Evolutionary conservation across 2,113 vertebrate genomes (phyloP).

Genomic region (Festucalex cinctus): DNA sequence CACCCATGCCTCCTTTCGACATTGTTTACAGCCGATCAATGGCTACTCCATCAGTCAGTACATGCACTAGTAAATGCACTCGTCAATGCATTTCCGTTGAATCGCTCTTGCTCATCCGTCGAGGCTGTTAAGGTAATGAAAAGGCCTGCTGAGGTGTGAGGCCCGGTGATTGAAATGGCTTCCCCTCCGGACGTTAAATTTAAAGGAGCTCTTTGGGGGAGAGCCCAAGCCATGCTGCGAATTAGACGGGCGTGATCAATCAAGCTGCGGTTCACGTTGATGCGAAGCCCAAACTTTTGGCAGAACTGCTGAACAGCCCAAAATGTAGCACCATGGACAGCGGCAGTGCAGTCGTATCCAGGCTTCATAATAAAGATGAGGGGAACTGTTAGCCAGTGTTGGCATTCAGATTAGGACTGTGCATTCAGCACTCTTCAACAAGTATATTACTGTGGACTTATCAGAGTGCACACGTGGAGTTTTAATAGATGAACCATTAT

Average conservation of each 20-base stretch:
- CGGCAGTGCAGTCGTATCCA: slow-evolving; percentile 3
- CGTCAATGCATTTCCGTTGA: slow-evolving; percentile 29
- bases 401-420: neutral
- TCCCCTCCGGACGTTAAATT: slow-evolving; percentile 18
- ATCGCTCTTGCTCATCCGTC: slow-evolving; percentile 10
- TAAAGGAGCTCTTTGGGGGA: slow-evolving; percentile 13
- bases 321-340: slow-evolving; percentile 53
- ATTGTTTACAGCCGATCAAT: slow-evolving; percentile 20
- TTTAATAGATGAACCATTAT: neutral
- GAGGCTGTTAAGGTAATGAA: slow-evolving; percentile 36
- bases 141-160: slow-evolving; percentile 8
- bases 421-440: neutral
- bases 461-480: neutral
- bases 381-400: neutral
- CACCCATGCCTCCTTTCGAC: neutral
- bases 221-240: slow-evolving; percentile 21
- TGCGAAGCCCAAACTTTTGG: slow-evolving; percentile 25
- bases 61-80: slow-evolving; percentile 7
- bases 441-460: neutral
- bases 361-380: neutral
- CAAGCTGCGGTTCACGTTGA: slow-evolving; percentile 24
- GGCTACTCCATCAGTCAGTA: slow-evolving; percentile 31
- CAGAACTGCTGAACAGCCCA: slow-evolving; percentile 15
- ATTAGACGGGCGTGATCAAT: slow-evolving; percentile 41
- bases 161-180: slow-evolving; percentile 18